A percentile compares a stretch with the other conserved stretches of the same genome.
These are phyloP conservation scores for Mesorhabditis belari DNA, from an alignment of 2,888 invertebrate species.

Conservation along the genomic window DNA sequence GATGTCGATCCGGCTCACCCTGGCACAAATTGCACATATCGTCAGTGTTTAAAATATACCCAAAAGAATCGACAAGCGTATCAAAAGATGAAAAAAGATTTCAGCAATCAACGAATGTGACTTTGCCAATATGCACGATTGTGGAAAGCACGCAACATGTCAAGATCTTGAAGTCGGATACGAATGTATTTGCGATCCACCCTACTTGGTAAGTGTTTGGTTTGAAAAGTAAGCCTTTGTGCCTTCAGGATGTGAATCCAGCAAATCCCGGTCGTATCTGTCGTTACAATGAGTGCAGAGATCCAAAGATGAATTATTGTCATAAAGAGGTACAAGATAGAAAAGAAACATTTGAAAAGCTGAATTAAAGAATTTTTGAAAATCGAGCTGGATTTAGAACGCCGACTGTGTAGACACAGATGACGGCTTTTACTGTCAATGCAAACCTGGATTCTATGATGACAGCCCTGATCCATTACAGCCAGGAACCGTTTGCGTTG, in stretches of 20 bases:
- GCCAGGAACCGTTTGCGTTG: conserved; percentile 41
- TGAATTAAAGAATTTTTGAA: no score
- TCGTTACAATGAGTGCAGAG: conserved; percentile 31
- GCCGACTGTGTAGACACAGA: conserved; percentile 50
- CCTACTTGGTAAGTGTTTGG: conserved; percentile 13
- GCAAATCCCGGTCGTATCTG: conserved; percentile 4
- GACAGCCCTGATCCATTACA: conserved; percentile 28
- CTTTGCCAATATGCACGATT: conserved; percentile 36
- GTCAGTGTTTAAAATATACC: conserved; percentile 14
- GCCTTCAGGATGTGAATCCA: not conserved
- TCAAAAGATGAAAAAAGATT: not conserved
- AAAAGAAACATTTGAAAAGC: no score
- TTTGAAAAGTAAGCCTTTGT: not conserved
- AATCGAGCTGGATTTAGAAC: no score
- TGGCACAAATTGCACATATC: conserved; percentile 43
- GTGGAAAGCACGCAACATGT: conserved; percentile 44
- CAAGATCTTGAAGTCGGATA: conserved; percentile 48
- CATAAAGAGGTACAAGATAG: no score
- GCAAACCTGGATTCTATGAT: conserved; percentile 44
- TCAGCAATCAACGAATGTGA: conserved; percentile 42
- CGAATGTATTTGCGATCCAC: conserved; percentile 39
- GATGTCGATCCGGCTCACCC: conserved; percentile 35
- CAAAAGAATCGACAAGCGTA: not conserved
- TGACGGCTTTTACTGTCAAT: conserved; percentile 43
- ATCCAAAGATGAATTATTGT: conserved; percentile 37